These are phyloP conservation scores for Pharmacophagus antenor DNA, from an alignment of 2,888 invertebrate species.

Conservation along the genomic window DNA sequence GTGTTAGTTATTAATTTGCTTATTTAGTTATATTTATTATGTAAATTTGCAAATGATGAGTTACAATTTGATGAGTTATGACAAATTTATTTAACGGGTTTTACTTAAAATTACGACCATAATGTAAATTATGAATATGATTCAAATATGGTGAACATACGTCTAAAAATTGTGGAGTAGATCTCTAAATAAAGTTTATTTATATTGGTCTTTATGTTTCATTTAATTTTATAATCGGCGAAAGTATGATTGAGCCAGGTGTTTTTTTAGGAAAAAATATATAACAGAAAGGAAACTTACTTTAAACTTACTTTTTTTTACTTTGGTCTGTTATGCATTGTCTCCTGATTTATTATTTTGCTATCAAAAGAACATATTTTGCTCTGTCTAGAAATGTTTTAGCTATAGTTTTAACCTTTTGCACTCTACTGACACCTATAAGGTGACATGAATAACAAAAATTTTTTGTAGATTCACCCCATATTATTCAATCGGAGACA, in stretches of 20 bases:
- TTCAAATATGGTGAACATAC: conserved; percentile 2
- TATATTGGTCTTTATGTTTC: conserved; percentile 11
- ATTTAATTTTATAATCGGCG: not conserved
- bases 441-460: too few relatives aligned
- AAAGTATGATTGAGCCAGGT: not conserved
- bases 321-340: too few relatives aligned
- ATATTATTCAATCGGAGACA: too few relatives aligned
- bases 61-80: conserved; percentile 11
- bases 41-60: conserved; percentile 21
- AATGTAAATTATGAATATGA: not conserved
- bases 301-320: too few relatives aligned
- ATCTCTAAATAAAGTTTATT: conserved; percentile 18
- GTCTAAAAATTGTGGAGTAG: conserved; percentile 22
- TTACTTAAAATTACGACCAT: not conserved
- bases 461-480: too few relatives aligned
- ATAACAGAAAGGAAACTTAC: too few relatives aligned
- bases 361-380: too few relatives aligned
- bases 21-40: conserved; percentile 8
- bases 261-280: too few relatives aligned
- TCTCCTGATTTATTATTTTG: too few relatives aligned
- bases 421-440: too few relatives aligned
- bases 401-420: too few relatives aligned
- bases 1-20: not conserved
- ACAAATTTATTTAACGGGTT: conserved; percentile 8
- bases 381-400: too few relatives aligned